Evolutionary conservation across 2,888 invertebrate genomes (phyloP), one percentile per base, ranked within the genome.

Genomic region (Apamea anceps): DNA sequence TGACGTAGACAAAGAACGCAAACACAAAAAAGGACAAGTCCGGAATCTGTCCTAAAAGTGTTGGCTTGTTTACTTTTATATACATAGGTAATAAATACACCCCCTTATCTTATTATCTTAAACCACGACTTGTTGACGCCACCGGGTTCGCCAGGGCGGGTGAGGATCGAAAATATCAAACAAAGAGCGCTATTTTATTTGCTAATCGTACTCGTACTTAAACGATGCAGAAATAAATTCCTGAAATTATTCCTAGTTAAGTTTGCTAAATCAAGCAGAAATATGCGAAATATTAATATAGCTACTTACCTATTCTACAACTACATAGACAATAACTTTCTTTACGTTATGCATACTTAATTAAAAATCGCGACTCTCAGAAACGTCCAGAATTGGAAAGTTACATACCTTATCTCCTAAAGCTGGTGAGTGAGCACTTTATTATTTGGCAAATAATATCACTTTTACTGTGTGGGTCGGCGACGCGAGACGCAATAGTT

Each of bases 301-400:
- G n/a, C n/a, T 15, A 37, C 48, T n/a, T 15, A 37, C 48, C 13
- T 48, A 48, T 48, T 48, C 13, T 37, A 77, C 74, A 45, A 32
- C 18, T 37, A 78, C 74, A 37, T 70, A 32, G 5, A 75, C 57
- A 75, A 62, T 28, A 57, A 88, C 88, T 88, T 87, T 87, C 87
- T 70, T 88, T 80, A 80, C 60, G 70, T 25, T 79, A 63, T 51
- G 74, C 77, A 78, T 76, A 70, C 65, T 54, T 54, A 74, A 77
- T 72, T 76, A 77, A 80, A 80, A 84, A 81, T 54, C 65, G 72
- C 77, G 45, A 77, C 12, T 66, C 73, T 57, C 76, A 81, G 79
- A 86, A 87, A 85, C 60, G 25, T 81, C 72, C 70, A 80, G 77
- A 82, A 87, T 82, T 81, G 81, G 90, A 89, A 89, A 89, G 89